Conservation (phyloP, 2,797 vertebrate species). For the Knipowitschia caucasica region DNA sequence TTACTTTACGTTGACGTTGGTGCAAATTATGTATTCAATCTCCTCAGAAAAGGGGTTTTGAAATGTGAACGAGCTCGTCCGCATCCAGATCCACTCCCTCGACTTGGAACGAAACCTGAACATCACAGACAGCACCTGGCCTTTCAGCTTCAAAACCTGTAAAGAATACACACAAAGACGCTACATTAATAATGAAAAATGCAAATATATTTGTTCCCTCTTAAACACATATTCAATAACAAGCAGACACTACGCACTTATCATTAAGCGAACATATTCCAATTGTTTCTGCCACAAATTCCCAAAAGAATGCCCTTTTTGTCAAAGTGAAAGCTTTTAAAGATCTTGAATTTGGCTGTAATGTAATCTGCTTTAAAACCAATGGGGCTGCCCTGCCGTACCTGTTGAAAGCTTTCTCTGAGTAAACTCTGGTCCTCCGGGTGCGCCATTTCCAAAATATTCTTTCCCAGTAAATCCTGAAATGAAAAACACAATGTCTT, state of each 20-base stretch:
- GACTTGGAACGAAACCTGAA: conserved; percentile 92
- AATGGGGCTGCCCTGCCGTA: conserved; percentile 34
- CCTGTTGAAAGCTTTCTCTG: conserved; percentile 96
- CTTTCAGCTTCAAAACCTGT: conserved; percentile 95
- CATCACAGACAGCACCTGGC: conserved; percentile 97
- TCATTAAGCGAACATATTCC: too few species aligned
- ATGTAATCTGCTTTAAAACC: too few species aligned
- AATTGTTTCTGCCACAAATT: too few species aligned
- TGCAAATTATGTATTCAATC: conserved; percentile 98
- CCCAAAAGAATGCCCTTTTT: too few species aligned
- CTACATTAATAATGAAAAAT: conserved; percentile 29
- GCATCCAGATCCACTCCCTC: conserved; percentile 94
- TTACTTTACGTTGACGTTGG: conserved; percentile 97
- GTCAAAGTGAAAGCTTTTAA: too few species aligned
- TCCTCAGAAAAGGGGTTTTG: conserved; percentile 99
- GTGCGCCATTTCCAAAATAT: conserved; percentile 89
- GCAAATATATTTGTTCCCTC: too few species aligned
- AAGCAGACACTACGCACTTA: too few species aligned
- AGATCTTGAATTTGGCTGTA: too few species aligned
- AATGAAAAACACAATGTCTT: conserved; percentile 17
- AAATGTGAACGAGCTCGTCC: conserved; percentile 98
- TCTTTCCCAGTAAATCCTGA: conserved; percentile 94
- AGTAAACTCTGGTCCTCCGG: conserved; percentile 91
- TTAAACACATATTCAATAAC: too few species aligned
- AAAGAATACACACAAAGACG: conserved; percentile 11